Evolutionary conservation across 2,797 vertebrate species (phyloP).

Genomic region (Oreochromis grahami): DNA sequence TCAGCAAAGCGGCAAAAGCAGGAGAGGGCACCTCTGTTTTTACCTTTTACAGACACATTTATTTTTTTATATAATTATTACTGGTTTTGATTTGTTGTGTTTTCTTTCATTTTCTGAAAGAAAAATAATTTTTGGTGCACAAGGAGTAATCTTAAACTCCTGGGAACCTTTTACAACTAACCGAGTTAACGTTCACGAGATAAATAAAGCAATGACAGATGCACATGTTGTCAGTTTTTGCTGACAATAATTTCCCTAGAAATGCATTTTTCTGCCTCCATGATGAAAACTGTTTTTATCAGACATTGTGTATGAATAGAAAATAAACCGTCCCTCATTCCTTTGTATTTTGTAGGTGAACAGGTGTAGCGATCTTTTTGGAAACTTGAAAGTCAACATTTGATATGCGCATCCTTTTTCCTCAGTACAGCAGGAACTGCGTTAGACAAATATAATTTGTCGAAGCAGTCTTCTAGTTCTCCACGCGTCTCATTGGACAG

Average conservation of each 20-base stretch:
- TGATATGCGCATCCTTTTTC: background rate
- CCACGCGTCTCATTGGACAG: background rate
- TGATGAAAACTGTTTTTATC: background rate
- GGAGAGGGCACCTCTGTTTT: constrained; percentile 6
- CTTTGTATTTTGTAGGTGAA: background rate
- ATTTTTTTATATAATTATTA: background rate
- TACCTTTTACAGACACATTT: background rate
- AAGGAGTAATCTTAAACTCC: background rate
- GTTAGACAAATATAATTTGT: background rate
- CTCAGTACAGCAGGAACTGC: background rate
- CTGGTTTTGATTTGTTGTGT: background rate
- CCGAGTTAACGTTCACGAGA: background rate
- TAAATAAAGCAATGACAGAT: background rate
- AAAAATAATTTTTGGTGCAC: background rate
- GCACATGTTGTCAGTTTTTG: background rate
- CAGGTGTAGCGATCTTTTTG: background rate
- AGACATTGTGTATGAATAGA: background rate
- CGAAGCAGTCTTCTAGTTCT: background rate
- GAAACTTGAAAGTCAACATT: background rate
- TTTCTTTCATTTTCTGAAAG: background rate
- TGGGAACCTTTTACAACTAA: background rate
- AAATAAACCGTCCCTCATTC: background rate
- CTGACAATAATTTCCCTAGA: background rate
- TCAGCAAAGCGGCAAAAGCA: constrained; percentile 11
- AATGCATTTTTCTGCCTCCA: background rate